A percentile compares a stretch with the other conserved stretches of the same genome.
phyloP scores from a whole-genome alignment of 2,888 invertebrate species.

The Lysandra bellargus region DNA sequence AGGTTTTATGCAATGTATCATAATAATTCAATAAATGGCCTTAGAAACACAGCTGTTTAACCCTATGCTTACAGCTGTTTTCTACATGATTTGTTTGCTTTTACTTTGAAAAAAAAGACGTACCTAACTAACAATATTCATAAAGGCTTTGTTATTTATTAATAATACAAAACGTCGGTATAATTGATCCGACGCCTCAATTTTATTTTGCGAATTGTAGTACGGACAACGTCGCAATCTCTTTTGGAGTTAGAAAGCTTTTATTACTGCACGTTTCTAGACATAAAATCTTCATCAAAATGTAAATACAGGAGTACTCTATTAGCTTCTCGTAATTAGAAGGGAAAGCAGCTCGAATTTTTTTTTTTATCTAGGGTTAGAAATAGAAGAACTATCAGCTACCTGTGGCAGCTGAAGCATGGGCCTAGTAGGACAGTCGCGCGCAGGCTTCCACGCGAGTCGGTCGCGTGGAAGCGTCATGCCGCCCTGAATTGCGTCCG shows the following conservation, averaged over 20 bases:
- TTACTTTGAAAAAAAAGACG: not conserved
- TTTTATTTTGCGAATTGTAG: not conserved
- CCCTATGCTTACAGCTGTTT: too few relatives aligned
- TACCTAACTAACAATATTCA: not conserved
- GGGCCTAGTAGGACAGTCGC: constrained; percentile 66
- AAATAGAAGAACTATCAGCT: constrained; percentile 56
- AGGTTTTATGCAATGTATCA: too few relatives aligned
- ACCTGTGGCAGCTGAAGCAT: constrained; percentile 71
- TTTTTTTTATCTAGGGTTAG: constrained; percentile 53
- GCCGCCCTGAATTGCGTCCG: constrained; percentile 55
- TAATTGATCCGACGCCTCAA: not conserved
- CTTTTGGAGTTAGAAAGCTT: not conserved
- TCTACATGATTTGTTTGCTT: not conserved
- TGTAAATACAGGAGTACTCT: not conserved
- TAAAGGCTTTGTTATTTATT: not conserved
- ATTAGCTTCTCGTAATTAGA: not conserved
- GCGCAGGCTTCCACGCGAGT: constrained; percentile 75
- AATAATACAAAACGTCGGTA: not conserved
- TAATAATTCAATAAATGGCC: too few relatives aligned
- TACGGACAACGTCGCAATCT: not conserved
- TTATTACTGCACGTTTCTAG: not conserved
- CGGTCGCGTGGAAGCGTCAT: constrained; percentile 64
- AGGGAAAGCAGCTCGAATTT: constrained; percentile 51
- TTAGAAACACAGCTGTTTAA: too few relatives aligned
- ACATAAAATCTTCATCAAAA: not conserved